phyloP scores from a whole-genome alignment of 2,888 invertebrate species.

The Phortica magna region DNA sequence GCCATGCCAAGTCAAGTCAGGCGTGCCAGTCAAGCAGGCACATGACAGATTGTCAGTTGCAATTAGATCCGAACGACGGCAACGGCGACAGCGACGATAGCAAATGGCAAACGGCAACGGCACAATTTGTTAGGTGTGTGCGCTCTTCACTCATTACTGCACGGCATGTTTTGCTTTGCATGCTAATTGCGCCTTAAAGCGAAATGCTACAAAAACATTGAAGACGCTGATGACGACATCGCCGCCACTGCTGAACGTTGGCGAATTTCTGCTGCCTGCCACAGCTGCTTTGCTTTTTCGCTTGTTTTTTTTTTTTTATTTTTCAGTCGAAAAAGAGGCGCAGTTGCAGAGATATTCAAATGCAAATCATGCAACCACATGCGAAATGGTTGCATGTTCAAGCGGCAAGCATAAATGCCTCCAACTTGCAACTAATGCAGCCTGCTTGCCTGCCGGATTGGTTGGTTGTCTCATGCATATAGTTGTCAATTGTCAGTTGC shows the following conservation, averaged over 20 bases:
- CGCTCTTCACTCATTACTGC: background rate
- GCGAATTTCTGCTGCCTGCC: conserved; percentile 3
- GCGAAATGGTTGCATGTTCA: conserved; percentile 15
- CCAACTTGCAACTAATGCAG: background rate
- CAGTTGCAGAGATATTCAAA: background rate
- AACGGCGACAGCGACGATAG: background rate
- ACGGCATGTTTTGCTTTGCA: background rate
- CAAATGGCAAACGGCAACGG: too few species aligned
- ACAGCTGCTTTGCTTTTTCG: conserved; percentile 1
- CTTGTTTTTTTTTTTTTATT: background rate
- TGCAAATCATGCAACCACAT: background rate
- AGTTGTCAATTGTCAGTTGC: background rate
- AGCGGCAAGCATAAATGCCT: background rate
- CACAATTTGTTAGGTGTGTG: background rate
- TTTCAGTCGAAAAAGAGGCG: background rate
- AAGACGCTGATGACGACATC: background rate
- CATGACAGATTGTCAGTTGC: conserved; percentile 31
- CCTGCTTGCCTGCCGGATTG: background rate
- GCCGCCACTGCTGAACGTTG: too few species aligned
- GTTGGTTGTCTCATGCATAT: background rate
- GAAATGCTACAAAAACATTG: background rate
- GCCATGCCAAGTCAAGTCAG: background rate
- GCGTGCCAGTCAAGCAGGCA: background rate
- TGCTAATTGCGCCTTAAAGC: background rate
- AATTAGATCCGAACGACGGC: conserved; percentile 11